These are phyloP conservation scores for Chaetodon trifascialis DNA, from an alignment of 2,113 vertebrate species.

Conservation along the genomic window DNA sequence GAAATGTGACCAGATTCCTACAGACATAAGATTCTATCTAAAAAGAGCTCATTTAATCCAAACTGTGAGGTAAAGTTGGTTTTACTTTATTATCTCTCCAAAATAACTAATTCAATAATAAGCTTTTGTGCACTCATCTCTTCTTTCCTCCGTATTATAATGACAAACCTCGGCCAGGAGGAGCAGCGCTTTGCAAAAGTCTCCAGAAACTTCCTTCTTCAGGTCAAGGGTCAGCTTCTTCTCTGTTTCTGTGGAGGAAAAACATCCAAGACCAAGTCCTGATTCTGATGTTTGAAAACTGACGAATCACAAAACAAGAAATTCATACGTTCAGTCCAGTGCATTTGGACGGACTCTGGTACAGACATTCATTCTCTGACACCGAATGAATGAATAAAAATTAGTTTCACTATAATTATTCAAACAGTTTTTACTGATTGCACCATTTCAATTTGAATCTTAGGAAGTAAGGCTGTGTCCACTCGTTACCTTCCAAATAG, in stretches of 20 bases:
- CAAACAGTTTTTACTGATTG: neutral
- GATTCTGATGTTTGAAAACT: neutral
- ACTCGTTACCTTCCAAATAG: conserved; percentile 77
- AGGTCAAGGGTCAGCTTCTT: conserved; percentile 79
- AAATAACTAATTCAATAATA: too few relatives aligned
- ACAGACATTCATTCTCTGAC: neutral
- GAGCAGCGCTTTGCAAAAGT: conserved; percentile 82
- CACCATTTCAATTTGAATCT: neutral
- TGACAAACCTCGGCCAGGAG: conserved; percentile 83
- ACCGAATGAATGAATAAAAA: neutral
- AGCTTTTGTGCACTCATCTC: neutral
- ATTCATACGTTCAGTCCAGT: neutral
- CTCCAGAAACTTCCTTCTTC: conserved; percentile 81
- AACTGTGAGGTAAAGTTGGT: neutral
- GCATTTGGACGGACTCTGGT: neutral
- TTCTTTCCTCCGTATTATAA: neutral
- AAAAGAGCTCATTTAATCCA: neutral
- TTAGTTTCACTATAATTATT: neutral
- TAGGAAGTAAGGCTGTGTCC: neutral
- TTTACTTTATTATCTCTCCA: neutral
- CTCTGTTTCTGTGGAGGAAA: conserved; percentile 75
- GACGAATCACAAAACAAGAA: neutral
- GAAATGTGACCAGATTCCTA: too few relatives aligned
- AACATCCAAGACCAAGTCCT: neutral
- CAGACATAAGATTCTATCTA: too few relatives aligned